Base-by-base conservation (phyloP, 2,797 vertebrate species). In the Hoplostethus mediterraneus region DNA sequence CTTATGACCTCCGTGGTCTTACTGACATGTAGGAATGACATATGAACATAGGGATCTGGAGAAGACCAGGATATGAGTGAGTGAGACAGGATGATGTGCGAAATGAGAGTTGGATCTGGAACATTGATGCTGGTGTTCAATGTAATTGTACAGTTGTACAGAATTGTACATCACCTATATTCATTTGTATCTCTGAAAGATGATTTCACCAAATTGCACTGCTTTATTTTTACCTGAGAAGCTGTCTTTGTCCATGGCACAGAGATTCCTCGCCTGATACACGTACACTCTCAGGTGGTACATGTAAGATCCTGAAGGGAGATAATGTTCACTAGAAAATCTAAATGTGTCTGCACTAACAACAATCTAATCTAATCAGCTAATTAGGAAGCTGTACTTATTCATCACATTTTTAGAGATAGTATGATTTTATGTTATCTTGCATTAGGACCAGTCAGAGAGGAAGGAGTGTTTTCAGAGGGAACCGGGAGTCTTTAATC, bases 201-300 rank as follows among this genome's bases (percentile, higher is more conserved):
- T 44, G 42, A 1, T 47, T 69, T 33, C 66, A 3, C 54, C 12
- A 54, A 12, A 48, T 17, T 16, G 56, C 1, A 53, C 11, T 33
- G 45, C 28, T 52, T 64, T 60, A 21, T 58, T 67, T 90, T 90
- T 92, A 99, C 98, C 98, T 86, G 98, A 99, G 92, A 99, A 99
- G 76, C 97, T 99, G 90, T 99, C 97, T 87, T 99, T 98, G 90
- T 99, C 98, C 94, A 99, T 96, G 72, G 98, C 95, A 85, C 94
- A 94, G 82, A 99, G 97, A 77, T 95, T 97, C 86, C 96, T 96
- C 14, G 92, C 98, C 90, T 99, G 98, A 90, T 99, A 98, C 70
- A 99, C 52, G 0, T 99, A 99, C 77, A 97, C 98, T 83, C 98
- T 96, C 80, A 99, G 95, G 47, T 99, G 97, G 79, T 98, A 99